Conservation (phyloP, 1,140 invertebrate genomes). For the Zeugodacus cucurbitae region DNA sequence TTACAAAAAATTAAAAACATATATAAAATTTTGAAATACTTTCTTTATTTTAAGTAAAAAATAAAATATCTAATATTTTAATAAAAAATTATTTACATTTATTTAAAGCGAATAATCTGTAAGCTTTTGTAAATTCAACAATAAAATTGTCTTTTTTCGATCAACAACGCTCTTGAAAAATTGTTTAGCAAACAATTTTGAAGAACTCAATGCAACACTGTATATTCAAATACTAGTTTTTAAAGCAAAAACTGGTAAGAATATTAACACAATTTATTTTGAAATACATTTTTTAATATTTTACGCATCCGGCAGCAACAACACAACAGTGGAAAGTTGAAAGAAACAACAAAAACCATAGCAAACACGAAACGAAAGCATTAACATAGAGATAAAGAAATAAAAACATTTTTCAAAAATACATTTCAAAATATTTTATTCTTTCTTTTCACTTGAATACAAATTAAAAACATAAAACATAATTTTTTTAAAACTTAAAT, state of each 20-base stretch:
- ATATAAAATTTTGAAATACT: no score
- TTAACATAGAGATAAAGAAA: neutral
- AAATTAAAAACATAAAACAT: neutral
- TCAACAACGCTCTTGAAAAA: neutral
- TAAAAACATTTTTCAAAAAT: constrained; percentile 12
- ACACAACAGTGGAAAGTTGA: neutral
- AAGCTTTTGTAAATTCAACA: no score
- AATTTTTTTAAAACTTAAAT: constrained; percentile 2
- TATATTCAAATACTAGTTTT: constrained; percentile 7
- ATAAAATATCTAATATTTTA: no score
- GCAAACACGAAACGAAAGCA: neutral
- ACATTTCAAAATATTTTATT: constrained; percentile 20
- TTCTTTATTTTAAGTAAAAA: no score
- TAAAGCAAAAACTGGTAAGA: neutral
- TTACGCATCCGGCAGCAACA: neutral
- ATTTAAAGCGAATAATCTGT: neutral
- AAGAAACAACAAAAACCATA: neutral
- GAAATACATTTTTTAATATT: neutral
- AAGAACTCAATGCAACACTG: neutral
- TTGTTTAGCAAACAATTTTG: neutral
- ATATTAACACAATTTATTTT: neutral
- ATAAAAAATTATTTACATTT: neutral
- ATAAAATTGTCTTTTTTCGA: no score
- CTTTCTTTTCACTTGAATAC: neutral
- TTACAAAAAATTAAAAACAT: no score